Conservation (phyloP, 2,797 vertebrate genomes). For the Urocyon cinereoargenteus region DNA sequence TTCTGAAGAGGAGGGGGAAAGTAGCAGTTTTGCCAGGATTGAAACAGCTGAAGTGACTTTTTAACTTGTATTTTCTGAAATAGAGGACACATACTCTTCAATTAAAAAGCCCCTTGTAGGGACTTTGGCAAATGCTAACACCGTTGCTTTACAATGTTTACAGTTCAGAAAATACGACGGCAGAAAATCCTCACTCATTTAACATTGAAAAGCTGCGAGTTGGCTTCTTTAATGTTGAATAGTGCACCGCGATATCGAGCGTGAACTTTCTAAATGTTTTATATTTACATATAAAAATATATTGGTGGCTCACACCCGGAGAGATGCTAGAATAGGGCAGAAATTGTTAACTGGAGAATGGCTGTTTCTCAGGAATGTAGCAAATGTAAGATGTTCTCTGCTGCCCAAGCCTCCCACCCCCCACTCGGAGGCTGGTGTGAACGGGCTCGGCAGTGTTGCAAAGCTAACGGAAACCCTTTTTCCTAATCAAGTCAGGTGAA, state of each 20-base stretch:
- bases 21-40: constrained; percentile 47
- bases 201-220: constrained; percentile 31
- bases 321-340: constrained; percentile 21
- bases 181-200: constrained; percentile 37
- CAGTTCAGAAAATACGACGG: constrained; percentile 64
- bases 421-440: neutral
- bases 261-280: constrained; percentile 63
- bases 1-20: neutral
- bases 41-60: constrained; percentile 46
- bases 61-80: constrained; percentile 67
- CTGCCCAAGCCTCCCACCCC: neutral
- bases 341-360: constrained; percentile 59
- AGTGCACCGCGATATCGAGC: neutral
- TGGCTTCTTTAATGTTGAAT: constrained; percentile 40
- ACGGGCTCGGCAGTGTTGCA: neutral
- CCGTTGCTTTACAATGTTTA: constrained; percentile 67
- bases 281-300: constrained; percentile 50
- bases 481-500: constrained; percentile 58
- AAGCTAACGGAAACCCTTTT: neutral
- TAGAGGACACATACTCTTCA: constrained; percentile 22
- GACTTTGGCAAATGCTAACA: constrained; percentile 56
- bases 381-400: constrained; percentile 3
- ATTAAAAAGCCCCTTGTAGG: constrained; percentile 42
- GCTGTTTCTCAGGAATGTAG: constrained; percentile 71
- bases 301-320: constrained; percentile 42